Conservation (phyloP, 2,113 vertebrate genomes). For the Drymodes brunneopygia region DNA sequence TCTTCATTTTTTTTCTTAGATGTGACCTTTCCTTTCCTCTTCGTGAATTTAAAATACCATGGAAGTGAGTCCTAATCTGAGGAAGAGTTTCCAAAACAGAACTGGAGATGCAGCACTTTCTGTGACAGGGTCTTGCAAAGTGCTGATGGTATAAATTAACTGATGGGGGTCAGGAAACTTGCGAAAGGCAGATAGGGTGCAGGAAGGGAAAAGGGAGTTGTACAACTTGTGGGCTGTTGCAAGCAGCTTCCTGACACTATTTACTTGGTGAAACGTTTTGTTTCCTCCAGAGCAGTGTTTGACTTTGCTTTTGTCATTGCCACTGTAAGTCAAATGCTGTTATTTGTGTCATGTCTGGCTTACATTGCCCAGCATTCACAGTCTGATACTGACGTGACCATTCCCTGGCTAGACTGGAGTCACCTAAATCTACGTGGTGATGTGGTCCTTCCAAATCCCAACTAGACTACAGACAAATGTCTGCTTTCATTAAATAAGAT, state of each 20-base stretch:
- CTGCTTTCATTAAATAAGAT: neutral
- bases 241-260: conserved; percentile 32
- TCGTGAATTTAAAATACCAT: neutral
- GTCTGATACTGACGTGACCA: neutral
- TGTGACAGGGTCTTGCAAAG: neutral
- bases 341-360: neutral
- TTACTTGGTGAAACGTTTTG: neutral
- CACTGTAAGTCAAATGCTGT: neutral
- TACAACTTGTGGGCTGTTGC: neutral
- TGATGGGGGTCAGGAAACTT: conserved; percentile 47
- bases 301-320: neutral
- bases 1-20: neutral
- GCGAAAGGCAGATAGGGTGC: conserved; percentile 21
- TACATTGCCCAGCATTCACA: neutral
- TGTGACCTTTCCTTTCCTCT: neutral
- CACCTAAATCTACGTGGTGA: accelerated
- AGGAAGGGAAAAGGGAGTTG: conserved; percentile 48
- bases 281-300: neutral
- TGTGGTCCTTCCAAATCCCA: neutral
- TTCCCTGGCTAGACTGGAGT: neutral
- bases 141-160: conserved; percentile 2
- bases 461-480: neutral
- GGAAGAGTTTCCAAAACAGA: conserved; percentile 2
- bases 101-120: conserved; percentile 4
- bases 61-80: neutral